Base-by-base conservation (phyloP, 2,888 invertebrate genomes). In the Aproaerema taeniolella region DNA sequence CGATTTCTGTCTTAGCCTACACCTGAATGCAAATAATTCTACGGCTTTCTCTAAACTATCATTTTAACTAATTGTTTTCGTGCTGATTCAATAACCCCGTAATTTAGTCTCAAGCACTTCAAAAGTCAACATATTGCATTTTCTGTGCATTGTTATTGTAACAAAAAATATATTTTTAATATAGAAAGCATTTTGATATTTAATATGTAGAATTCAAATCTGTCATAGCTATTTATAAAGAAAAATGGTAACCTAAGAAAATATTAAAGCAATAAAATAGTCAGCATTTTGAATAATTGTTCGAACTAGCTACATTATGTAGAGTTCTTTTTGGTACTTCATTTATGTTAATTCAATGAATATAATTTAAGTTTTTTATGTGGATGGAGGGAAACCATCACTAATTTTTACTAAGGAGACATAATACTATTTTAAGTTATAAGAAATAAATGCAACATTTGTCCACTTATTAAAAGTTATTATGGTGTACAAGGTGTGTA, bases 341-440 rank as follows among this genome's bases (percentile, higher is more conserved):
- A 57, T 61, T 64, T 61, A 55, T 58, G 56, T 61, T 57, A 58
- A 58, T 42, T 47, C 50, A 49, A 57, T 58, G 55, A 53, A 58
- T 65, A 52, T 68, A 61, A 50, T 61, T 66, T 66, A 49, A 54
- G 60, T 64, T 65, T 59, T 61, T 50, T 25, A 50, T 59, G 50
- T 45, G 47, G 54, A 50, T 50, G 46, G 47, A 53, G 49, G 4
- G 20, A 20, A 9, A 47, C 54, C 52, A 46, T 59, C 50, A 53
- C 56, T 52, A 59, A 58, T 61, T 60, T n/a, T 61, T 47, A 61
- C 50, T 59, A 54, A 60, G 57, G 64, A 68, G 68, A 72, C 70
- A 72, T 78, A 73, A 77, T 77, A 75, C 58, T 71, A 72, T 52
- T 60, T 53, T 74, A 69, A 74, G 69, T 64, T 70, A 49, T 61